Evolutionary conservation across 2,797 vertebrate species (phyloP).

Genomic region (Margarornis squamiger): DNA sequence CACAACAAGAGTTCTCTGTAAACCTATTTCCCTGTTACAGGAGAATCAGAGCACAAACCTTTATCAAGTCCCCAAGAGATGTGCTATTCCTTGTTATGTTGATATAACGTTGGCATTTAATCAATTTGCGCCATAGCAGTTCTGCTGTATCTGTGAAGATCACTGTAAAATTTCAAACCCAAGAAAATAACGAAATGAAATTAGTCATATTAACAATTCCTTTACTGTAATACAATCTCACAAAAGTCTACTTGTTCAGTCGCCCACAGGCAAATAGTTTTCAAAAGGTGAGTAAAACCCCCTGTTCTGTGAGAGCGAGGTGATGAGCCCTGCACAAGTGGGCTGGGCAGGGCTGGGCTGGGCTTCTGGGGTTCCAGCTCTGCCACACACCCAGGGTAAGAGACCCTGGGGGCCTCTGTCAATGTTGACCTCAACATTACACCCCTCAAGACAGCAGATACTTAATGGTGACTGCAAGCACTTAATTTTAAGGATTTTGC

Average conservation of each 20-base stretch:
- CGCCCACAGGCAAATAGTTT: slow-evolving; percentile 34
- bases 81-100: background rate
- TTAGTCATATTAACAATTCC: background rate
- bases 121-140: background rate
- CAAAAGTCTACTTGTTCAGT: background rate
- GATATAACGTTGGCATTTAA: background rate
- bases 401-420: background rate
- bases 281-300: background rate
- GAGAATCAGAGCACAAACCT: background rate
- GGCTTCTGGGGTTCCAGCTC: background rate
- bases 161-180: background rate
- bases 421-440: background rate
- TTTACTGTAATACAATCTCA: background rate
- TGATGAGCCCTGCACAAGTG: background rate
- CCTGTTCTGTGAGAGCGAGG: background rate
- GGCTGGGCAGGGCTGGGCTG: background rate
- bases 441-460: accelerated
- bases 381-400: background rate
- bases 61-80: background rate
- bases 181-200: background rate
- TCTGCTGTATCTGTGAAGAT: background rate
- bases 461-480: accelerated
- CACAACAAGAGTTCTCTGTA: background rate
- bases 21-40: background rate
- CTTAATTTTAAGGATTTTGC: background rate